Percentiles rank a stretch among this genome's conserved stretches.
Conservation (phyloP, 2,113 vertebrate species). For the Urocitellus parryii region DNA sequence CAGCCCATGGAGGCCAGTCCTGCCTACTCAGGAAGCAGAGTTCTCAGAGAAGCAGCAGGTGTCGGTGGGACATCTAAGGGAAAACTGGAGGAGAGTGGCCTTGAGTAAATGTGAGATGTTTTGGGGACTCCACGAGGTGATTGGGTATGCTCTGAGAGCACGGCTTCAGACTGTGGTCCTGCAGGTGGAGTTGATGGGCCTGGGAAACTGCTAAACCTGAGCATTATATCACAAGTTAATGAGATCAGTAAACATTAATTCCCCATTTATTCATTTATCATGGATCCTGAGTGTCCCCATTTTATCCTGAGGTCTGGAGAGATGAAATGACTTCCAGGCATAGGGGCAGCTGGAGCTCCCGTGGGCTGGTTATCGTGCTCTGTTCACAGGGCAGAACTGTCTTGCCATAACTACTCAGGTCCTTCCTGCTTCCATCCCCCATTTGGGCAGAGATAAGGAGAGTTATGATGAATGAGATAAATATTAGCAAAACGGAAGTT, state of each 20-base stretch:
- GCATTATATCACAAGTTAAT: not conserved
- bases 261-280: not conserved
- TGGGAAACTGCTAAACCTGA: not conserved
- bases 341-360: not conserved
- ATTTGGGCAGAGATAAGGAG: not conserved
- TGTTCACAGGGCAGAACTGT: not conserved
- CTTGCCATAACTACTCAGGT: not conserved
- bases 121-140: not conserved
- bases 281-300: not conserved
- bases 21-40: not conserved
- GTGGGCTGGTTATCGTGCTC: not conserved
- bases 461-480: not conserved
- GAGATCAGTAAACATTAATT: not conserved
- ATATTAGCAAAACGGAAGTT: not conserved
- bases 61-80: no score
- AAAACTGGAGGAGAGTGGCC: not conserved
- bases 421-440: not conserved
- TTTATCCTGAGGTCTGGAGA: not conserved
- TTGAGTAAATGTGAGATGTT: not conserved
- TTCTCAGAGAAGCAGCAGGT: not conserved
- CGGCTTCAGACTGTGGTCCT: not conserved
- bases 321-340: not conserved
- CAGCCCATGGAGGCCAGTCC: not conserved
- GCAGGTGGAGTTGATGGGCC: not conserved
- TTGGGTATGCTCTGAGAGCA: not conserved